Percentiles rank a stretch among this genome's conserved stretches.
These are phyloP conservation scores for Leptatherina wallacei DNA, from an alignment of 2,797 vertebrate genomes.

Conservation along the genomic window DNA sequence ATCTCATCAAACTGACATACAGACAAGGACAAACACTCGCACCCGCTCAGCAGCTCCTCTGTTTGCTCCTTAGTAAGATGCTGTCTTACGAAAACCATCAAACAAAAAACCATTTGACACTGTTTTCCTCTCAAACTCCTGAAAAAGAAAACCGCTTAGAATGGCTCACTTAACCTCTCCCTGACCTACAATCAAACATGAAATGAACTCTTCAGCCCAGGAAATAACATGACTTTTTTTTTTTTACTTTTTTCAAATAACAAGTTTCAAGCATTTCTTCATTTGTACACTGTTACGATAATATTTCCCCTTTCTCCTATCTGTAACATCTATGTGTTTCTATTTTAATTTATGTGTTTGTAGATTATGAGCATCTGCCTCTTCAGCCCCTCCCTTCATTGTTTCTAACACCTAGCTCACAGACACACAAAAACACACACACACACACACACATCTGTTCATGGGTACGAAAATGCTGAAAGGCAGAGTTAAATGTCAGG, in stretches of 20 bases:
- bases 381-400: conserved; percentile 13
- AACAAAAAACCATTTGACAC: conserved; percentile 42
- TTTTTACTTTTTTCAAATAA: not conserved
- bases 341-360: conserved; percentile 10
- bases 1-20: conserved; percentile 56
- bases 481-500: conserved; percentile 32
- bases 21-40: conserved; percentile 49
- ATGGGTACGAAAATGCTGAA: conserved; percentile 16
- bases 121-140: conserved; percentile 24
- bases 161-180: conserved; percentile 55
- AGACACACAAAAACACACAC: not conserved
- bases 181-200: conserved; percentile 38
- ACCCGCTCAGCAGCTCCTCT: conserved; percentile 22
- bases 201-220: conserved; percentile 11
- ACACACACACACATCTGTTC: not conserved
- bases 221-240: conserved; percentile 18
- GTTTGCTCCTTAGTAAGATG: conserved; percentile 30
- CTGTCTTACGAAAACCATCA: conserved; percentile 50
- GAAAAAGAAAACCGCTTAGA: conserved; percentile 26
- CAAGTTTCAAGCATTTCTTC: conserved; percentile 15
- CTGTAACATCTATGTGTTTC: conserved; percentile 36
- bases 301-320: conserved; percentile 34
- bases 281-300: not conserved
- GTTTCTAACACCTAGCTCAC: conserved; percentile 43
- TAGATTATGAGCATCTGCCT: conserved; percentile 43